A percentile compares a stretch with the other conserved stretches of the same genome.
phyloP scores from a whole-genome alignment of 2,113 vertebrate species.

The Macroglossus sobrinus region DNA sequence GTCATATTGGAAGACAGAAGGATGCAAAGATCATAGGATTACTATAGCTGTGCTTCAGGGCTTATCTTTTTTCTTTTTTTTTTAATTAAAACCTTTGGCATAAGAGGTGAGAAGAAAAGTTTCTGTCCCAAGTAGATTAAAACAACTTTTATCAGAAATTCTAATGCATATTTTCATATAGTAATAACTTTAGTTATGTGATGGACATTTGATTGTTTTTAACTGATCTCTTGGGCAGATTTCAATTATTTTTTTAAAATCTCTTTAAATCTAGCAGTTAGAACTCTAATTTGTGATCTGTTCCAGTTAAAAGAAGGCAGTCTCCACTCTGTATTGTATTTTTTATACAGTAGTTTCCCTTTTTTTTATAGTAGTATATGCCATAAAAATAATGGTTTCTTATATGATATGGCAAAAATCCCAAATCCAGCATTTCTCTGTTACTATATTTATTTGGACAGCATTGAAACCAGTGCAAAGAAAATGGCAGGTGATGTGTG shows the following conservation, averaged over 20 bases:
- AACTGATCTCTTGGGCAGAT: neutral
- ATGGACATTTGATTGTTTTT: neutral
- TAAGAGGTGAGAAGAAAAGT: neutral
- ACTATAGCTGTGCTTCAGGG: neutral
- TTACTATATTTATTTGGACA: neutral
- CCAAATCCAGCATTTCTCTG: neutral
- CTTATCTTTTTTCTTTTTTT: neutral
- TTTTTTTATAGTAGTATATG: neutral
- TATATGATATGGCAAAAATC: neutral
- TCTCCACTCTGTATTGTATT: neutral
- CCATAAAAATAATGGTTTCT: neutral
- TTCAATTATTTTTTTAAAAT: neutral
- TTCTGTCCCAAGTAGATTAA: neutral
- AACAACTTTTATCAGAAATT: neutral
- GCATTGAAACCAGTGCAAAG: neutral
- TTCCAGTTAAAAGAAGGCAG: neutral
- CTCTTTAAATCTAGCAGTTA: neutral
- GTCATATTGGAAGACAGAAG: neutral
- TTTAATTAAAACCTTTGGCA: neutral
- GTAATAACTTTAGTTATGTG: neutral
- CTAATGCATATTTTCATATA: conserved; percentile 8
- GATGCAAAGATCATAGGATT: neutral
- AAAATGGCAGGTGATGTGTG: neutral
- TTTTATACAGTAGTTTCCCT: neutral
- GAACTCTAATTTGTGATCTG: neutral